These are phyloP conservation scores for Balearica regulorum DNA, from an alignment of 2,797 vertebrate species.

Conservation along the genomic window DNA sequence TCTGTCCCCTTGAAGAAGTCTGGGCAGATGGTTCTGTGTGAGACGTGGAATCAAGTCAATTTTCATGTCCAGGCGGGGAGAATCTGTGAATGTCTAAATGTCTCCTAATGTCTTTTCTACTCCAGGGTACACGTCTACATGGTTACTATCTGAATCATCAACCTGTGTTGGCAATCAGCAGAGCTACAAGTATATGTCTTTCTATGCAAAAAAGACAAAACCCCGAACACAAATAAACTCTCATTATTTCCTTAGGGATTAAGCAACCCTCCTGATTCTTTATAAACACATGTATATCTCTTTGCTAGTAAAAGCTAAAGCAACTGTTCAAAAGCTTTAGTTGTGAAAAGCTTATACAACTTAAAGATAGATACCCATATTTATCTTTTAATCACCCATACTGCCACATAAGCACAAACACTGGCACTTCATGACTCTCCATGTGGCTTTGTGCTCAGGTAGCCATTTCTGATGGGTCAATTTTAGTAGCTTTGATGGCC, in stretches of 20 bases:
- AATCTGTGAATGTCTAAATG: neutral
- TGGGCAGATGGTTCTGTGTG: conserved; percentile 82
- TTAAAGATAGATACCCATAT: neutral
- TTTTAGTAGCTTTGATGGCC: neutral
- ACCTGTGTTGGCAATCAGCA: neutral
- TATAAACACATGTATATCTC: neutral
- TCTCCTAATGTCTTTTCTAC: neutral
- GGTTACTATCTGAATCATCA: neutral
- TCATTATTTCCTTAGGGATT: neutral
- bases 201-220: neutral
- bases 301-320: neutral
- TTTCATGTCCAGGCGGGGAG: neutral
- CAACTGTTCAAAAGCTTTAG: neutral
- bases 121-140: neutral
- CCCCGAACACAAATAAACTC: neutral
- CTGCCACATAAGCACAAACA: neutral
- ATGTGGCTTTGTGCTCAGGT: neutral
- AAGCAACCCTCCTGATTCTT: neutral
- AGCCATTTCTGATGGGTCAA: neutral
- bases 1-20: conserved; percentile 89
- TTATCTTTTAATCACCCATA: neutral
- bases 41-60: neutral
- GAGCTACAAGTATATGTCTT: neutral
- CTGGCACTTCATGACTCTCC: neutral
- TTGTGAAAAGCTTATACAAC: neutral